Conservation (phyloP, 2,797 vertebrate species). For the Prionace glauca region DNA sequence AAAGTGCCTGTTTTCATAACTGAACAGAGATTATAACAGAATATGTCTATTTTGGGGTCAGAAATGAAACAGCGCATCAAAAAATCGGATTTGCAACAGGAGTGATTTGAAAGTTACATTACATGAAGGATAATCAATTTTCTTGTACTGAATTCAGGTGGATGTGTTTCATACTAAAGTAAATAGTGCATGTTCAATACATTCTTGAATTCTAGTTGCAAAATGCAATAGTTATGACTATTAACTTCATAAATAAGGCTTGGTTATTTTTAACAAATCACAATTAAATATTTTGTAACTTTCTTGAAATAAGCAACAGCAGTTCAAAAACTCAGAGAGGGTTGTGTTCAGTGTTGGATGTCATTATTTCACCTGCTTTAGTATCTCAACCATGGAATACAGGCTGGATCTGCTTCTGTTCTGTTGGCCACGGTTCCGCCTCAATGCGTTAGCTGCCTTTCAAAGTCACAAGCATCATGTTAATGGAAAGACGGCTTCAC, state of each 20-base stretch:
- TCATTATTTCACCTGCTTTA: conserved; percentile 31
- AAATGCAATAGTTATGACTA: neutral
- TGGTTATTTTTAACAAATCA: neutral
- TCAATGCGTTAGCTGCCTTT: conserved; percentile 29
- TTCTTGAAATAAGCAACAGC: neutral
- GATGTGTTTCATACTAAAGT: too few relatives aligned
- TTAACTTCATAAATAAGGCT: neutral
- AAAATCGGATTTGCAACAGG: too few relatives aligned
- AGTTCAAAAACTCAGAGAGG: conserved; percentile 10
- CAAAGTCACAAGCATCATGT: conserved; percentile 37
- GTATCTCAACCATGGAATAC: conserved; percentile 1
- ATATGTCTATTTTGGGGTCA: neutral
- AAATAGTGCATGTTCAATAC: neutral
- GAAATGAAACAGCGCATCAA: neutral
- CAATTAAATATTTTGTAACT: neutral
- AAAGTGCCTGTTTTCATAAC: neutral
- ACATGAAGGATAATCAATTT: neutral
- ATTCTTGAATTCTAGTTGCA: neutral
- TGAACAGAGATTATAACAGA: neutral
- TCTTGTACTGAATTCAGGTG: neutral
- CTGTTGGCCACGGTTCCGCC: conserved; percentile 26
- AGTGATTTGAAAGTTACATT: neutral
- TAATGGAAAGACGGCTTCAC: conserved; percentile 34
- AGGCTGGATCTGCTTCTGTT: conserved; percentile 20
- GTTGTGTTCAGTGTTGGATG: conserved; percentile 13